These are phyloP conservation scores for Gobionotothen gibberifrons DNA, from an alignment of 2,797 vertebrate genomes.

Conservation along the genomic window DNA sequence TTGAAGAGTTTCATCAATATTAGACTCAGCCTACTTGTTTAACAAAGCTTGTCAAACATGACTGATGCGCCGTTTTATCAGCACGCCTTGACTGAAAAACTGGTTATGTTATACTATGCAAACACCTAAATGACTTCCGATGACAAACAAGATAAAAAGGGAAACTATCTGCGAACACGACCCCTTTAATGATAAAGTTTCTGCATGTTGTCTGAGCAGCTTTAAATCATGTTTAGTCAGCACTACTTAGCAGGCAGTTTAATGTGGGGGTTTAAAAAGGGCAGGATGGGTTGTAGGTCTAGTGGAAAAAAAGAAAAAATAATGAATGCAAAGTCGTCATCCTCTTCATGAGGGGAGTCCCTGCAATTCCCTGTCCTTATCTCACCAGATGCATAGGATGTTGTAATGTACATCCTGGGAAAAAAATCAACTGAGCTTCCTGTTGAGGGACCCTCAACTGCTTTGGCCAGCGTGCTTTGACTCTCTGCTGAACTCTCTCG, in stretches of 20 bases:
- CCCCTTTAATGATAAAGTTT: slow-evolving; percentile 27
- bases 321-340: slow-evolving; percentile 70
- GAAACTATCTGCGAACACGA: slow-evolving; percentile 21
- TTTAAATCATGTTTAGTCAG: slow-evolving; percentile 62
- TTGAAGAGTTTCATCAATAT: slow-evolving; percentile 51
- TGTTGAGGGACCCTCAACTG: slow-evolving; percentile 48
- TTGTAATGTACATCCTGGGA: slow-evolving; percentile 71
- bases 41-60: slow-evolving; percentile 38
- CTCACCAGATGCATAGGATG: slow-evolving; percentile 67
- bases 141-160: slow-evolving; percentile 38
- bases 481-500: slow-evolving; percentile 63
- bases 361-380: slow-evolving; percentile 53
- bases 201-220: slow-evolving; percentile 34
- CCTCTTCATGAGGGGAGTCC: slow-evolving; percentile 68
- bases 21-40: slow-evolving; percentile 44
- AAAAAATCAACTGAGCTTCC: slow-evolving; percentile 63
- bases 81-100: slow-evolving; percentile 14
- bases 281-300: slow-evolving; percentile 13
- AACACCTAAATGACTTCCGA: slow-evolving; percentile 44
- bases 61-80: slow-evolving; percentile 12
- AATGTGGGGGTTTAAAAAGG: slow-evolving; percentile 25
- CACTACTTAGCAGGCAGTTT: slow-evolving; percentile 39
- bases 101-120: slow-evolving; percentile 17
- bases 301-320: slow-evolving; percentile 38
- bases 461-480: slow-evolving; percentile 31